phyloP scores from a whole-genome alignment of 2,888 invertebrate species.

The Amphipyra berbera region DNA sequence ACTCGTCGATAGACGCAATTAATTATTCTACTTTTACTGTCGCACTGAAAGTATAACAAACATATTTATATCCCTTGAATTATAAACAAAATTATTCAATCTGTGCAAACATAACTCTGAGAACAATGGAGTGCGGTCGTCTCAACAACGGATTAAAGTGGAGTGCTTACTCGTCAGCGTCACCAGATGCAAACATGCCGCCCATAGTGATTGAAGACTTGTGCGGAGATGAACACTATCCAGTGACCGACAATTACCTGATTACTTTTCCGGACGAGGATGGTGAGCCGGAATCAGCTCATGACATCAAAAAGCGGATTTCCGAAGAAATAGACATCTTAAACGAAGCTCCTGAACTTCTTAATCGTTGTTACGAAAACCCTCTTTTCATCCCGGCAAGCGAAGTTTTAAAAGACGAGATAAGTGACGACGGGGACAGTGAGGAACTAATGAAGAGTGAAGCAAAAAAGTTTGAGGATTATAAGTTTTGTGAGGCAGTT shows the following conservation, averaged over 20 bases:
- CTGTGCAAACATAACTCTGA: constrained; percentile 53
- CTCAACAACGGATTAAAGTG: constrained; percentile 74
- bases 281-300: constrained; percentile 67
- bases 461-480: constrained; percentile 81
- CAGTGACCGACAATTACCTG: constrained; percentile 74
- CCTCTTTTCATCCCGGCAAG: constrained; percentile 79
- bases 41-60: constrained; percentile 56
- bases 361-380: constrained; percentile 78
- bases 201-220: constrained; percentile 70
- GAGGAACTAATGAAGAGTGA: constrained; percentile 81
- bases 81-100: constrained; percentile 66
- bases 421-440: constrained; percentile 75
- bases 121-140: constrained; percentile 81
- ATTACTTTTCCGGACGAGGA: constrained; percentile 82
- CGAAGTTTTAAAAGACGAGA: constrained; percentile 80
- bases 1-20: constrained; percentile 68
- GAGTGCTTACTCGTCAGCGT: constrained; percentile 71
- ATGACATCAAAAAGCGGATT: constrained; percentile 64
- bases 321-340: constrained; percentile 57
- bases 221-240: constrained; percentile 65
- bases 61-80: constrained; percentile 60
- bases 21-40: constrained; percentile 66
- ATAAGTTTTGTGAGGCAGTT: constrained; percentile 85
- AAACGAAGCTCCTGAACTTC: constrained; percentile 67
- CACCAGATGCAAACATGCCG: constrained; percentile 63